These are phyloP conservation scores for Tinea semifulvella DNA, from an alignment of 2,888 invertebrate species.

Conservation along the genomic window DNA sequence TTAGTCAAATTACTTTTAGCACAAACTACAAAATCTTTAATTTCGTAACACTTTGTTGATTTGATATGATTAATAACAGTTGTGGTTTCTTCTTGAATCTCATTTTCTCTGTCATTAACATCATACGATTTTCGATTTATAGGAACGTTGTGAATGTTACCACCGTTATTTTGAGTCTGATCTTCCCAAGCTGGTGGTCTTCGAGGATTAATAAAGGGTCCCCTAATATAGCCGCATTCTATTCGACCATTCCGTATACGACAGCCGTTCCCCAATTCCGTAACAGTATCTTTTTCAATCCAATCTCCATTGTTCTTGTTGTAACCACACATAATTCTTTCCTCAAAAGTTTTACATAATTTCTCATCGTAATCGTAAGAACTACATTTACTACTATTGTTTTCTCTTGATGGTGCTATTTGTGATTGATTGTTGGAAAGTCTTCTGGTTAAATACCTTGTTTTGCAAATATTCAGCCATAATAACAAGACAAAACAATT, in stretches of 20 bases:
- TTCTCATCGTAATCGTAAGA: slow-evolving; percentile 42
- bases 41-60: background rate
- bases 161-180: background rate
- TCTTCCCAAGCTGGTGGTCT: slow-evolving; percentile 25
- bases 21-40: background rate
- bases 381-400: too few relatives aligned
- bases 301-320: slow-evolving; percentile 35
- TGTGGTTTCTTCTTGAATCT: background rate
- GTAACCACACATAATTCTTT: slow-evolving; percentile 43
- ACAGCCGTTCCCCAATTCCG: slow-evolving; percentile 33
- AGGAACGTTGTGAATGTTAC: too few relatives aligned
- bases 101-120: background rate
- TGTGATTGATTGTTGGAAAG: too few relatives aligned
- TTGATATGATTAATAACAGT: background rate
- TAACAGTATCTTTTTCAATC: slow-evolving; percentile 20
- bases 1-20: too few relatives aligned
- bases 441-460: too few relatives aligned
- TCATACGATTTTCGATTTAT: background rate
- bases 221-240: slow-evolving; percentile 43
- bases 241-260: slow-evolving; percentile 37
- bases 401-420: too few relatives aligned
- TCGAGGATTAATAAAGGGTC: slow-evolving; percentile 31
- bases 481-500: too few relatives aligned
- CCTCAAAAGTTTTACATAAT: slow-evolving; percentile 35
- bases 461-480: too few relatives aligned